Base-by-base conservation (phyloP, 2,113 vertebrate genomes). In the Chiloscyllium plagiosum region DNA sequence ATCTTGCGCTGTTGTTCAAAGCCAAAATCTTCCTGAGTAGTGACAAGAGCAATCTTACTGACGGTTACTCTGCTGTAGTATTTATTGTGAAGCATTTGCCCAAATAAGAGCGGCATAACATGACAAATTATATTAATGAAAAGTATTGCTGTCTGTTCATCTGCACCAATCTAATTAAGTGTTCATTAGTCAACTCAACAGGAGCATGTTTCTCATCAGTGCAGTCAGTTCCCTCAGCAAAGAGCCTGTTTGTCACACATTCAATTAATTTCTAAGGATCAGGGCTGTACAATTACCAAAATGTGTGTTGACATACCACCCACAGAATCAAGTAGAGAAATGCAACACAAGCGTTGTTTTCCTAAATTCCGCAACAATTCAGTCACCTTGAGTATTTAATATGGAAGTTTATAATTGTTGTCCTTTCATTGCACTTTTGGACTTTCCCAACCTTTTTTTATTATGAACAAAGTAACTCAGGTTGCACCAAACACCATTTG, bases 261-360 rank as follows among this genome's bases (percentile, higher is more conserved):
- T 93, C 89, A 93, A 93, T 93, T 93, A 93, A 93, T 93, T 93
- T 93, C 89, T 66, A 93, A 93, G 61, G 89, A 93, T 66, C 89
- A 93, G 89, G 89, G 61, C 89, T 93, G 89, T 93, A 66, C 89
- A 93, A 66, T 93, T 93, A 93, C n/a, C 61, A 93, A 66, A 65
- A n/a, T 37, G 61, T 93, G 61, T n/a, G n/a, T 6, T 93, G 33
- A 93, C 89, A 68, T n/a, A 6, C 89, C 89, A 68, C 89, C 61
- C 33, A 93, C 61, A 93, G n/a, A 66, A 93, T 83, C 89, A 37
- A 42, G 22, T 15, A 93, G 89, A 1, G n/a, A 93, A n/a, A 20
- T 66, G 56, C 22, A 93, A 5, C 61, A 93, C 29, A 42, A 7
- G n/a, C 17, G 33, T 93, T 22, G 66, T 68, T 68, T 93, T 66